Conservation (phyloP, 2,888 invertebrate genomes). For the Eucriotettix oculatus region DNA sequence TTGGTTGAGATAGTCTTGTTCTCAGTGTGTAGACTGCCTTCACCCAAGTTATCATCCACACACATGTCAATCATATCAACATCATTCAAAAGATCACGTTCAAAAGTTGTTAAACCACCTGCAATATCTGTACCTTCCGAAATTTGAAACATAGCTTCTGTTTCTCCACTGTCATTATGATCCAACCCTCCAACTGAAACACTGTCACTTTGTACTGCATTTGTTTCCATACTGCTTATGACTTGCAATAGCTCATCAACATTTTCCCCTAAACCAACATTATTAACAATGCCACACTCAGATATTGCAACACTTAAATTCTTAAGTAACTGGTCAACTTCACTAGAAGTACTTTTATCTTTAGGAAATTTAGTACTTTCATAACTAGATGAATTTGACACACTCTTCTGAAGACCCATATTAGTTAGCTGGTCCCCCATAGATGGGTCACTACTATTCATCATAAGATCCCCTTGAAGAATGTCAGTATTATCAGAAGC, state of each 20-base stretch:
- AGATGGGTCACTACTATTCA: conserved; percentile 33
- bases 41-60: conserved; percentile 25
- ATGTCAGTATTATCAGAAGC: background rate
- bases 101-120: conserved; percentile 16
- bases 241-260: conserved; percentile 55
- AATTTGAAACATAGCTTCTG: conserved; percentile 23
- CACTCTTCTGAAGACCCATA: conserved; percentile 26
- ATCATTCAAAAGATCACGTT: conserved; percentile 26
- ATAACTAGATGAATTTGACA: conserved; percentile 18
- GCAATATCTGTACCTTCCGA: conserved; percentile 20
- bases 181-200: conserved; percentile 21
- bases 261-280: conserved; percentile 38
- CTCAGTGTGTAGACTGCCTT: conserved; percentile 7
- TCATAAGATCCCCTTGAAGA: conserved; percentile 14
- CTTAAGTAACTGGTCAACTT: conserved; percentile 50
- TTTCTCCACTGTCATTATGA: conserved; percentile 11
- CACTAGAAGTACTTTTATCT: conserved; percentile 24
- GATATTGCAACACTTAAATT: conserved; percentile 28
- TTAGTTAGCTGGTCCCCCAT: conserved; percentile 26
- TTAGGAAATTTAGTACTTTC: conserved; percentile 7
- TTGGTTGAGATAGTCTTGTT: conserved; percentile 27
- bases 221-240: conserved; percentile 51
- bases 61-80: conserved; percentile 34
- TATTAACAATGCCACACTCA: conserved; percentile 22
- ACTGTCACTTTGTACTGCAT: conserved; percentile 28